Percentiles rank a stretch among this genome's conserved stretches.
phyloP scores from a whole-genome alignment of 2,113 vertebrate species.

The Phocoena phocoena region DNA sequence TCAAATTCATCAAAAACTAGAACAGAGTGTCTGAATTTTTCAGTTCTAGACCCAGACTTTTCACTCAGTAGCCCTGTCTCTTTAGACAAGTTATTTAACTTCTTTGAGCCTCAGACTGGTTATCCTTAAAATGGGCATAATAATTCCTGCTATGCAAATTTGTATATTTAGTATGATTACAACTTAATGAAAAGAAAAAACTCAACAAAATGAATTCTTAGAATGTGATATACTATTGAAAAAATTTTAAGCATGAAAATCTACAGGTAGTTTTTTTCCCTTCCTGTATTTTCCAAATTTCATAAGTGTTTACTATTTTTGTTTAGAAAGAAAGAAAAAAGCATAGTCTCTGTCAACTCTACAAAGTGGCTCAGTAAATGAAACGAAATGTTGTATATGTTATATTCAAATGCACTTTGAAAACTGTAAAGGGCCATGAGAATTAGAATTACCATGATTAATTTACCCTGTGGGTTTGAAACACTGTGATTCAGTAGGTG shows the following conservation, averaged over 20 bases:
- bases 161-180: conserved; percentile 5
- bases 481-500: not conserved
- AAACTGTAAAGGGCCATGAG: not conserved
- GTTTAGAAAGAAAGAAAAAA: not conserved
- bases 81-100: not conserved
- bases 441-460: not conserved
- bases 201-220: not conserved
- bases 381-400: not conserved
- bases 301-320: conserved; percentile 10
- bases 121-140: conserved; percentile 25
- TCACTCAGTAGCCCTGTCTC: not conserved
- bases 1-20: not conserved
- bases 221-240: not conserved
- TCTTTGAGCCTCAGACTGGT: not conserved
- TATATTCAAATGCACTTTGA: not conserved
- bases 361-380: not conserved
- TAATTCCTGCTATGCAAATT: not conserved
- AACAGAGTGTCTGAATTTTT: not conserved
- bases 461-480: not conserved
- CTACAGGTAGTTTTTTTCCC: not conserved
- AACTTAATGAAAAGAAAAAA: not conserved
- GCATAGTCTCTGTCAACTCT: not conserved
- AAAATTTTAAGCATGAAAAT: not conserved
- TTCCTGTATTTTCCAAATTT: conserved; percentile 43
- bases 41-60: not conserved